Evolutionary conservation across 1,140 invertebrate genomes (phyloP), one percentile per base, ranked within the genome.

Genomic region (Bombus waltoni): DNA sequence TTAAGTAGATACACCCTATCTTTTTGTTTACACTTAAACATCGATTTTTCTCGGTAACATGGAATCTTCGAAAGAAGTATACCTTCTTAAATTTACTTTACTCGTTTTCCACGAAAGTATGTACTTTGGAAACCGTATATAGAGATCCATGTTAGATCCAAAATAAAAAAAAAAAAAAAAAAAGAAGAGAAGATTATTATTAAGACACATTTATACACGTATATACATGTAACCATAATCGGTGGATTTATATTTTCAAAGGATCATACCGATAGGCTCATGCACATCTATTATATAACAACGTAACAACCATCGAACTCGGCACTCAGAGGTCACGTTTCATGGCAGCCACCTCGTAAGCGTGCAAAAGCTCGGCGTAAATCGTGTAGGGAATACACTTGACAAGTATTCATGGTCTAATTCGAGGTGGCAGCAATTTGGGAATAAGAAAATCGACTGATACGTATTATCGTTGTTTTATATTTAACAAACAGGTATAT

Each of bases 351-450:
- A 92, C 85, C 89, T 91, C 91, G 86, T 89, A 94, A 94, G 94
- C 93, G 94, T 94, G 94, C 92, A 94, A 44, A 94, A 94, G 93
- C 93, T 93, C 90, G 89, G 93, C 92, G 91, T 93, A 92, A 81
- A 44, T 91, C 85, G 85, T 89, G 89, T 91, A 40, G 78, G 40
- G 87, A 47, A 18, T 82, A 82, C 53, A 81, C 87, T 75, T 71
- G 74, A 81, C 75, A 53, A 85, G n/a, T 87, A 89, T 38, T 70
- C 42, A n/a, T 35, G 57, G 28, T 32, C 35, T 15, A n/a, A 10
- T 47, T 47, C 66, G 11, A 59, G 25, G 40, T 42, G 28, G 25
- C 35, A 40, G 57, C 9, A 44, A 77, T 18, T 62, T 10, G 13
- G 25, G 25, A 76, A 59, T 25, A 1, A 28, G n/a, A 53, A 53